These are phyloP conservation scores for Ethmia dodecea DNA, from an alignment of 2,888 invertebrate species.

Conservation along the genomic window DNA sequence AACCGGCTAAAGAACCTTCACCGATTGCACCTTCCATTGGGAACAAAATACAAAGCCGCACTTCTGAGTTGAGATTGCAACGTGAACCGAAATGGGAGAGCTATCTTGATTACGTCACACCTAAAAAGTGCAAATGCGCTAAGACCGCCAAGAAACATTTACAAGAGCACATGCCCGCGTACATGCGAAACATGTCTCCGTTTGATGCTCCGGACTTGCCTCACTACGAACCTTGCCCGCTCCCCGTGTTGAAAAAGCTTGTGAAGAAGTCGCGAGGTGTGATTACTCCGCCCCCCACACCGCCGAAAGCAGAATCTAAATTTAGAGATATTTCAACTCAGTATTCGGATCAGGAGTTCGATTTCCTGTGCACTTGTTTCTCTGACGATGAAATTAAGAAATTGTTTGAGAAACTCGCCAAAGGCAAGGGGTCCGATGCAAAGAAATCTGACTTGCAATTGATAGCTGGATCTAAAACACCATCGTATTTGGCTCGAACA, in stretches of 20 bases:
- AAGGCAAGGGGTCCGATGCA: constrained; percentile 13
- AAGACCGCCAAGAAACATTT: constrained; percentile 51
- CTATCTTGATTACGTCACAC: constrained; percentile 40
- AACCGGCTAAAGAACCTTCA: constrained; percentile 1
- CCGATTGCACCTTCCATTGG: constrained; percentile 19
- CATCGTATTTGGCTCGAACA: constrained; percentile 24
- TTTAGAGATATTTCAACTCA: constrained; percentile 43
- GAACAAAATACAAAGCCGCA: constrained; percentile 32
- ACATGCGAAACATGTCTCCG: constrained; percentile 50
- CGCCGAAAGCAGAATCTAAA: constrained; percentile 24
- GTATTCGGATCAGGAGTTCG: constrained; percentile 44
- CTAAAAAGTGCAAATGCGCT: constrained; percentile 42
- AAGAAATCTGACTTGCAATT: constrained; percentile 23
- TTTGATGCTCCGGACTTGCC: constrained; percentile 42
- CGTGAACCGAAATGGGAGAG: constrained; percentile 57
- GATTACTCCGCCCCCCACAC: constrained; percentile 18
- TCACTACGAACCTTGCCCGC: constrained; percentile 46
- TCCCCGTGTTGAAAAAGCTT: constrained; percentile 35
- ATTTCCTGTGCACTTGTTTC: constrained; percentile 48
- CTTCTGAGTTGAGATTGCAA: constrained; percentile 34
- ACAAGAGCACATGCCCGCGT: constrained; percentile 49
- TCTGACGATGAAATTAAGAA: constrained; percentile 40
- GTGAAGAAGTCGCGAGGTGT: constrained; percentile 37
- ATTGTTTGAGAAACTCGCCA: constrained; percentile 23
- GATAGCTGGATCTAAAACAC: constrained; percentile 27